phyloP scores from a whole-genome alignment of 2,113 vertebrate genomes.

The Tetrao urogallus region DNA sequence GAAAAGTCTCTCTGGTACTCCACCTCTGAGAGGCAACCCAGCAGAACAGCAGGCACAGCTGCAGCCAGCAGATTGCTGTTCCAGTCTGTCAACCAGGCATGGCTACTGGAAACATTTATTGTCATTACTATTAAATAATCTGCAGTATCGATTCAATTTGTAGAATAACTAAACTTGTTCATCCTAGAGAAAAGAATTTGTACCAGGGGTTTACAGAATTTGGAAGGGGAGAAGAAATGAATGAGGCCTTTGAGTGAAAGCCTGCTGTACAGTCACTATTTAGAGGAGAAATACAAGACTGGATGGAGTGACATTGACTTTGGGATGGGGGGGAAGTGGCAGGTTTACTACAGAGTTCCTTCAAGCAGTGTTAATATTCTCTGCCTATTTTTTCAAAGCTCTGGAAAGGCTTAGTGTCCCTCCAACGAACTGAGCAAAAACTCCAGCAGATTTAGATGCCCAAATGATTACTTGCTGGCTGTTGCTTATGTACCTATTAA shows the following conservation, averaged over 20 bases:
- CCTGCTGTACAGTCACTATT: not conserved
- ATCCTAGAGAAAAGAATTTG: conserved; percentile 16
- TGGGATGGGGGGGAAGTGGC: not conserved
- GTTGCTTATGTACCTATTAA: not conserved
- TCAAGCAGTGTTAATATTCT: not conserved
- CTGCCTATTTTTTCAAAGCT: not conserved
- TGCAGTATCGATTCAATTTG: not conserved
- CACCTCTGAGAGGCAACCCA: not conserved
- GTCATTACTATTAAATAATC: not conserved
- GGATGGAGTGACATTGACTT: not conserved
- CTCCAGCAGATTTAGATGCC: not conserved
- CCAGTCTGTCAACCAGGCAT: not conserved
- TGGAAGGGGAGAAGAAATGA: not conserved
- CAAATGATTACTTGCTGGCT: not conserved
- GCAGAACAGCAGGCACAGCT: not conserved
- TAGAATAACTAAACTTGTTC: not conserved
- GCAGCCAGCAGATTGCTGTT: not conserved
- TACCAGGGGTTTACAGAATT: not conserved
- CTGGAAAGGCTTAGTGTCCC: not conserved
- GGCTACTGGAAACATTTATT: not conserved
- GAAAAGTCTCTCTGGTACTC: not conserved
- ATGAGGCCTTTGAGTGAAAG: not conserved
- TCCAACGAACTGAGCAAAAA: not conserved
- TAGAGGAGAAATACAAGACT: not conserved
- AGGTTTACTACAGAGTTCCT: not conserved